Base-by-base conservation (phyloP, 2,888 invertebrate species). In the Augochlorella aurata region DNA sequence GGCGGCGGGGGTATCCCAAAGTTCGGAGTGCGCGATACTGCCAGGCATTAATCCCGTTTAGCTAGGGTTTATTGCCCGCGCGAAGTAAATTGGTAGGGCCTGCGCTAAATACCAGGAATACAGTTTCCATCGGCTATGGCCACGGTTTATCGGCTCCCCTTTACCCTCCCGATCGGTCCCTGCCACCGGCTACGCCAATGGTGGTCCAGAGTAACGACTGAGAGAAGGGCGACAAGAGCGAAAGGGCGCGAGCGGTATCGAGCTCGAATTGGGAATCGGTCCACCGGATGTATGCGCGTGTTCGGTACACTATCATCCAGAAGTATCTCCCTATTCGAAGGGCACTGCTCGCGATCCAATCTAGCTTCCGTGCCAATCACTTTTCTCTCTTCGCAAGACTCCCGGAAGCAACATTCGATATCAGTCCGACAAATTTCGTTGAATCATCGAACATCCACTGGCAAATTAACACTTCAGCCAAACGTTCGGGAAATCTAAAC, bases 1-100 rank as follows among this genome's bases (percentile, higher is more conserved):
- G 29, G 18, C 44, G 24, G 8, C 18, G 44, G 72, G 69, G 63
- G 21, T 29, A 68, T 65, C 61, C 67, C 66, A 68, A 75, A 49
- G 81, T 74, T 72, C 75, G n/a, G 54, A 70, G 54, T 70, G 72
- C 54, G 71, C 83, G 63, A 50, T 72, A 50, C 73, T 83, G 84
- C 75, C 71, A 66, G 80, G 88, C 90, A 92, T 92, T 92, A 91
- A 92, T 92, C 90, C 90, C 88, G 90, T 92, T 93, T 90, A 91
- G 90, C 86, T 86, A 83, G 85, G 89, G 91, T 92, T 92, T 92
- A 92, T 92, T 90, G 90, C 88, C 77, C 82, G 85, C 83, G 75
- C 85, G 81, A 87, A 88, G 90, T 91, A 92, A 93, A 91, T 92
- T 92, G 91, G 90, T 89, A 89, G 88, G 84, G 82, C 79, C 83